Evolutionary conservation across 2,888 invertebrate genomes (phyloP), one percentile per base, ranked within the genome.

Genomic region (Clusia tigrina): DNA sequence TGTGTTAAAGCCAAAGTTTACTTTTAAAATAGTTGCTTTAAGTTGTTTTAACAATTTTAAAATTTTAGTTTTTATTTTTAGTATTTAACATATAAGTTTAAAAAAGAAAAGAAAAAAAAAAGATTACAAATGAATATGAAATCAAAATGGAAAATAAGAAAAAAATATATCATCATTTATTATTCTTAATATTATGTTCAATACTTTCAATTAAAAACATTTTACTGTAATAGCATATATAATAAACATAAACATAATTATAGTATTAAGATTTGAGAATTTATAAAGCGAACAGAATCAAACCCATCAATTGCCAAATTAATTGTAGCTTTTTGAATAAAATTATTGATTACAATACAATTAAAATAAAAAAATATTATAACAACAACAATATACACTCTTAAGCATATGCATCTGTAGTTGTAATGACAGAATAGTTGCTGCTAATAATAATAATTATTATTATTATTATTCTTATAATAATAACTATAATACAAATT

Each of bases 221-320:
- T 63, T 66, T 58, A 61, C 62, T 60, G 62, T 62, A 64, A 62
- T 66, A 61, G 66, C 64, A 60, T 65, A 48, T 61, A 60, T 58
- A 61, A 57, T 54, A 12, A 38, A 12, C 23, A 52, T 22, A 57
- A 12, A 10, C 20, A 54, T 37, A 9, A 48, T 18, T 48, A 48
- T 48, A 20, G 9, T 9, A 18, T 17, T 48, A 53, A 51, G 20
- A 37, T 25, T 64, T 52, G 65, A 58, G 61, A 60, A 58, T 64
- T 62, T 67, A 59, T 32, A 67, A 68, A 67, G 68, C 55, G 67
- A 69, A 71, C 65, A 61, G 76, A 78, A 78, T 79, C 77, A 77
- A 79, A 82, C 80, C 83, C 82, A 82, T 80, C 79, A 81, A 82
- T 82, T 83, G 81, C 82, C 83, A 81, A 81, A 81, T 81, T 80